Conservation (phyloP, 2,888 invertebrate species). For the Erebia ligea region DNA sequence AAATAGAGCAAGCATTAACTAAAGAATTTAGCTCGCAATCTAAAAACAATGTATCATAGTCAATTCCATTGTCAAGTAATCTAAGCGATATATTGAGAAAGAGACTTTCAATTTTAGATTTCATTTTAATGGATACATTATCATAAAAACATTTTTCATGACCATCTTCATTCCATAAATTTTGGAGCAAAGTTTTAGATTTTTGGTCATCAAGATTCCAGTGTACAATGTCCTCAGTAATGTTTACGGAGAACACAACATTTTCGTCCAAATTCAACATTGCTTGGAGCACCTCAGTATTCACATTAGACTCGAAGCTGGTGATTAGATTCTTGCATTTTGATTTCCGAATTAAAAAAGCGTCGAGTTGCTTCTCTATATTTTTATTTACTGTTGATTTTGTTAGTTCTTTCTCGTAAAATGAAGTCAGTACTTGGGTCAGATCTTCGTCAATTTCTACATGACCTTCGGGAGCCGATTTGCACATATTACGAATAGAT, state of each 20-base stretch:
- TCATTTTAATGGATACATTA: conserved; percentile 64
- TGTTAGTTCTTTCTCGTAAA: conserved; percentile 52
- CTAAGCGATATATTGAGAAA: conserved; percentile 51
- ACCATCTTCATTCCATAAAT: conserved; percentile 55
- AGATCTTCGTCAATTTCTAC: conserved; percentile 56
- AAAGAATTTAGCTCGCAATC: conserved; percentile 49
- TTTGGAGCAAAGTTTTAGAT: conserved; percentile 51
- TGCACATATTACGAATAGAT: conserved; percentile 65
- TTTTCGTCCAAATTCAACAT: conserved; percentile 62
- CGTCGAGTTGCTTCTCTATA: conserved; percentile 56
- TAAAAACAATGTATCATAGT: conserved; percentile 47
- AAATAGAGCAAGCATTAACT: conserved; percentile 54
- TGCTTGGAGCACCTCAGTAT: conserved; percentile 67
- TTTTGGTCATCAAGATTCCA: conserved; percentile 51
- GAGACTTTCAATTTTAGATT: conserved; percentile 60
- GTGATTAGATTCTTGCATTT: conserved; percentile 55
- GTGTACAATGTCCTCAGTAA: conserved; percentile 58
- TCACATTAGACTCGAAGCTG: conserved; percentile 47
- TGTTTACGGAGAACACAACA: conserved; percentile 43
- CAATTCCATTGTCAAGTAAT: conserved; percentile 47
- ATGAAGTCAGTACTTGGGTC: conserved; percentile 53
- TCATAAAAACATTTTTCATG: conserved; percentile 44
- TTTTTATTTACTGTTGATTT: conserved; percentile 30
- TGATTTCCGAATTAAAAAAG: conserved; percentile 60
- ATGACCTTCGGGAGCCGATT: conserved; percentile 59